Base-by-base conservation (phyloP, 2,113 vertebrate genomes). In the Eulacestoma nigropectus region DNA sequence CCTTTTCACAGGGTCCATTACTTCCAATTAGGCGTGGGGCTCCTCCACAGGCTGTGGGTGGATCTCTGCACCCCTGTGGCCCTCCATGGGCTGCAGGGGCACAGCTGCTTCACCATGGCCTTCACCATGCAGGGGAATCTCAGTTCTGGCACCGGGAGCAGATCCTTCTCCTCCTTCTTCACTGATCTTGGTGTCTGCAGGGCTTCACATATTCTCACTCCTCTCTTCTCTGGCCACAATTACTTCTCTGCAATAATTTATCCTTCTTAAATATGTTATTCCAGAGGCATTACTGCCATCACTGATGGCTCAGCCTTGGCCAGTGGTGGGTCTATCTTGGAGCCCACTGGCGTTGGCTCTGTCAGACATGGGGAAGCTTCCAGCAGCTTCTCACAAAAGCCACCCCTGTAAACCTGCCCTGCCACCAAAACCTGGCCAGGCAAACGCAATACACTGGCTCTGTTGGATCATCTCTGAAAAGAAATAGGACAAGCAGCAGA, bases 1-100 rank as follows among this genome's bases (percentile, higher is more conserved):
- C 20, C 25, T 55, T 63, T 30, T 7, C 74, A 55, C 41, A 53
- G 47, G 25, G 13, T 25, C 4, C 41, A 55, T 20, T 9, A 25
- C 29, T 39, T 63, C 19, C 19, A 46, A 11, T 55, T 39, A n/a
- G 19, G 8, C 0, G 0, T n/a, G n/a, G 23, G 47, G 41, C 29
- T n/a, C 39, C 64, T 47, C 47, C 64, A 13, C 0, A 0, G 64
- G 23, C 46, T 77, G 33, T 3, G 2, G 9, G 46, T 39, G 23
- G 26, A 23, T n/a, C 55, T 46, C 29, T 46, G 64, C 33, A n/a
- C 15, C 39, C 55, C 39, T 46, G 47, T 19, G 13, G 47, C 25
- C n/a, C 29, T 39, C 41, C 56, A 47, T 8, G 64, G 35, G 26
- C 21, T 26, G 32, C 52, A 76, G 14, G 37, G 37, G 3, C 37